Evolutionary conservation across 1,140 invertebrate genomes (phyloP).

Genomic region (Sesamia nonagrioides): DNA sequence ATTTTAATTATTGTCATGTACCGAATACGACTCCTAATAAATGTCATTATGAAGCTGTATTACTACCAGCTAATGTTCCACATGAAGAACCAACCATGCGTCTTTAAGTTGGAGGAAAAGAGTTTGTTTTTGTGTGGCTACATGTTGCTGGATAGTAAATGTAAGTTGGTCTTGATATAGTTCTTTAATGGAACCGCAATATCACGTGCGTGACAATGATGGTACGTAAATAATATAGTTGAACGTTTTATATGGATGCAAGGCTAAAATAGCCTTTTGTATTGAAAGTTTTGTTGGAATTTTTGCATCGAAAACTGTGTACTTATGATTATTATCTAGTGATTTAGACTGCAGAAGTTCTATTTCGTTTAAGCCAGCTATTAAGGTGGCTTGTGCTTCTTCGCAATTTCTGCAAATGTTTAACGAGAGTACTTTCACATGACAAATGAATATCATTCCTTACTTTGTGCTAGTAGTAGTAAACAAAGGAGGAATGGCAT

Average conservation of each 20-base stretch:
- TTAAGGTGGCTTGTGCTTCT: conserved; percentile 28
- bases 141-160: not conserved
- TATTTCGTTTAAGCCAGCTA: conserved; percentile 43
- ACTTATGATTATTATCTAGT: conserved; percentile 48
- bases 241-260: conserved; percentile 77
- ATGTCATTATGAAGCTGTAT: conserved; percentile 84
- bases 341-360: conserved; percentile 49
- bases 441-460: conserved; percentile 39
- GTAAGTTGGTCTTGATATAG: conserved; percentile 72
- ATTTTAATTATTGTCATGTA: conserved; percentile 87
- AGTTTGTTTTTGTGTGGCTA: conserved; percentile 37
- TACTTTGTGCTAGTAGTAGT: conserved; percentile 30
- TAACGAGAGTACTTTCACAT: conserved; percentile 2
- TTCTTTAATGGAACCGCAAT: conserved; percentile 82
- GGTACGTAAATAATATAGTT: conserved; percentile 76
- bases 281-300: conserved; percentile 66
- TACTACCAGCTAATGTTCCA: conserved; percentile 59
- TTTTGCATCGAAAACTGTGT: conserved; percentile 46
- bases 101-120: conserved; percentile 54
- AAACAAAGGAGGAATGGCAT: conserved; percentile 35
- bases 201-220: conserved; percentile 84
- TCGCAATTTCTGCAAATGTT: conserved; percentile 46
- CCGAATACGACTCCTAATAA: conserved; percentile 85
- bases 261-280: conserved; percentile 60
- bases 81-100: conserved; percentile 21